Conservation (phyloP, 2,113 vertebrate genomes). For the Butastur rufipennis region DNA sequence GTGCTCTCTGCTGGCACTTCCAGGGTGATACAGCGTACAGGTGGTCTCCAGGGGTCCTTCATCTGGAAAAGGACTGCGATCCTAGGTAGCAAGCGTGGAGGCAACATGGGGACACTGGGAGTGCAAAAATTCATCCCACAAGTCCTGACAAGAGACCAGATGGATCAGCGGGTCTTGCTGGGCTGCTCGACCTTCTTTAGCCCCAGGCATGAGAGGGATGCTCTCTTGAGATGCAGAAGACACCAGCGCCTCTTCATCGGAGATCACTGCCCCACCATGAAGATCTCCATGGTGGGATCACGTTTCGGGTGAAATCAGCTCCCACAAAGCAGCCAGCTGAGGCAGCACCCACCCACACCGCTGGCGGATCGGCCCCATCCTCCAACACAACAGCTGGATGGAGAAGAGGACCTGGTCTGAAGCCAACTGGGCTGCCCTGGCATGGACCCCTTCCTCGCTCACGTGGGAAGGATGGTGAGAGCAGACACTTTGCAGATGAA, state of each 20-base stretch:
- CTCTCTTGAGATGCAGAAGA: not conserved
- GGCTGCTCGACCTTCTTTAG: not conserved
- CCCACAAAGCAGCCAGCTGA: not conserved
- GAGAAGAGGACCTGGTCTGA: not conserved
- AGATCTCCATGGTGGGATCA: not conserved
- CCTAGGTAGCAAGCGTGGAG: not conserved
- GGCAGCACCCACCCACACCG: not conserved
- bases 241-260: accelerated
- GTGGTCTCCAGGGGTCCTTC: not conserved
- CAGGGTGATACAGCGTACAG: not conserved
- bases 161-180: not conserved
- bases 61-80: not conserved
- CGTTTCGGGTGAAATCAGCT: not conserved
- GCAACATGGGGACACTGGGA: not conserved
- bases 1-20: not conserved
- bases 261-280: not conserved
- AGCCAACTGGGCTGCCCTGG: not conserved
- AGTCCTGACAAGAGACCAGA: not conserved
- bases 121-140: not conserved
- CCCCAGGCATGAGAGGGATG: not conserved
- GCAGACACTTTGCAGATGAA: not conserved
- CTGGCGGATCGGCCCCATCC: not conserved
- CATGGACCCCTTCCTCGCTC: not conserved
- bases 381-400: not conserved
- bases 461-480: not conserved